Conservation (phyloP, 2,113 vertebrate genomes). For the Eurypyga helias region DNA sequence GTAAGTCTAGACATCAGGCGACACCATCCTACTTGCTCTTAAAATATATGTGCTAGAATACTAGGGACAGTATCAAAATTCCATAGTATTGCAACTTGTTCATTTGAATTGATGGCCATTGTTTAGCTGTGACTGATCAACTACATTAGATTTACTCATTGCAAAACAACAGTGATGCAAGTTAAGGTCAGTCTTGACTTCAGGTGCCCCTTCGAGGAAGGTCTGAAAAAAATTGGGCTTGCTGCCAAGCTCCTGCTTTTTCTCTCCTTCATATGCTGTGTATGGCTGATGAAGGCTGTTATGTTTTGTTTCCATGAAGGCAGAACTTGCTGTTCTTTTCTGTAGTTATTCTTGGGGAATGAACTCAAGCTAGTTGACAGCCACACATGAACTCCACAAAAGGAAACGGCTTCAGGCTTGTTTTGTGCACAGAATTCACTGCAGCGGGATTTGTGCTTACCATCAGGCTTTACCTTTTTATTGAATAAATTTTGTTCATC, state of each 20-base stretch:
- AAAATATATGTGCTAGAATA: neutral
- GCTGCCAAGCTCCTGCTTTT: conserved; percentile 42
- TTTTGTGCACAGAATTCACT: neutral
- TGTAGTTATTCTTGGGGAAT: neutral
- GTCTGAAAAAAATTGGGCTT: neutral
- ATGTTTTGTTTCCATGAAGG: conserved; percentile 29
- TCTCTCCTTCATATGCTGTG: neutral
- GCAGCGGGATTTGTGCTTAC: neutral
- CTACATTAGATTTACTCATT: neutral
- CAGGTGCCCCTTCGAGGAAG: neutral
- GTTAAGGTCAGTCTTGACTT: neutral
- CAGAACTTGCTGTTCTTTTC: conserved; percentile 42
- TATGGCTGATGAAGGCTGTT: conserved; percentile 12
- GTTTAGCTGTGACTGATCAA: neutral
- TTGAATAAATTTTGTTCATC: neutral
- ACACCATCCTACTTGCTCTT: neutral
- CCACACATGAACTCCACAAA: neutral
- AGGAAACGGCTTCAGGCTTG: neutral
- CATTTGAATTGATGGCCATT: neutral
- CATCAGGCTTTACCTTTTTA: neutral
- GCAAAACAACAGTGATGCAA: neutral
- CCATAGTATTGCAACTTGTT: neutral
- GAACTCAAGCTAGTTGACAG: neutral
- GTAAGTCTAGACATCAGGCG: conserved; percentile 66
- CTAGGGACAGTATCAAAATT: neutral